Base-by-base conservation (phyloP, 2,797 vertebrate genomes). In the Tadarida brasiliensis region DNA sequence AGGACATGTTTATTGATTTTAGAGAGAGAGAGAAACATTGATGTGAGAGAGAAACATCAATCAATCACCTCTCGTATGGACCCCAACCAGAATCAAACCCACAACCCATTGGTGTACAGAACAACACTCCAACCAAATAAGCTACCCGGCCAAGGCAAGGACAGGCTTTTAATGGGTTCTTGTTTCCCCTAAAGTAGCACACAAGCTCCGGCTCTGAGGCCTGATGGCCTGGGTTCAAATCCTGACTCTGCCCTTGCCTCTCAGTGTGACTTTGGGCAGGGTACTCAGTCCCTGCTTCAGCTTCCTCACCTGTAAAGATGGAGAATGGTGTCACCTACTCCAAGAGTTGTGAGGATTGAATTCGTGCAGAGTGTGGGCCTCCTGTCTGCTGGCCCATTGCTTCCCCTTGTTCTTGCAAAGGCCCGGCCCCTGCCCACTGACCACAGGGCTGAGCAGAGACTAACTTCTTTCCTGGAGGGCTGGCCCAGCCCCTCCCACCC, bases 401-500 rank as follows among this genome's bases (percentile, higher is more conserved):
- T 5, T 54, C 67, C 78, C 16, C 51, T n/a, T 2, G 2, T 28
- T 9, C 73, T 56, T 59, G 33, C 51, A 26, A 28, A 83, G 83
- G 11, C 47, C 84, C 67, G 14, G 30, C 12, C n/a, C 17, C 84
- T 65, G 30, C n/a, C 63, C 68, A 19, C 26, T 3, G 2, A n/a
- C 61, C 17, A 6, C 24, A n/a, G 54, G 11, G 33, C 76, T 20
- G 56, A 71, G 91, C 10, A 3, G 80, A 83, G 47, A 51, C 19
- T 0, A 19, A 15, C 28, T 65, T 33, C 61, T 49, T 44, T 82
- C 74, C 33, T 19, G 9, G 81, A 89, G 74, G 61, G 6, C 15
- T 2, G 4, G 9, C 47, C 28, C 0, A 1, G 8, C 28, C 78
- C 71, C 30, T 15, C 61, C 65, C 0, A 0, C 22, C 44, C 35